phyloP scores from a whole-genome alignment of 1,140 invertebrate genomes.

The Samia ricini region DNA sequence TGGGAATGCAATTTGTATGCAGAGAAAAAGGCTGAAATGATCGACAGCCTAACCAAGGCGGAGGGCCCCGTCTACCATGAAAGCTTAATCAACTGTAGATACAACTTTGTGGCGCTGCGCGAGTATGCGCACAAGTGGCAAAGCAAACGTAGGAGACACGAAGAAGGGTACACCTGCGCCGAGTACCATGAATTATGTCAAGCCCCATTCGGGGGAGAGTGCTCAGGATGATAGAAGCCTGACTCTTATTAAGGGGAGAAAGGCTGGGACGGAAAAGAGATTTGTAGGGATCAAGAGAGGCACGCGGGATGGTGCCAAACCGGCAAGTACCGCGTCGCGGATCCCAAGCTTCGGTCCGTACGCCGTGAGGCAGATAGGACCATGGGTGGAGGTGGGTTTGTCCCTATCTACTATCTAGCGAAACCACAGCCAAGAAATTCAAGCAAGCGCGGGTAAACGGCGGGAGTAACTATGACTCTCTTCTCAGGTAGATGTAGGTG shows the following conservation, averaged over 20 bases:
- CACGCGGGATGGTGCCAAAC: not conserved
- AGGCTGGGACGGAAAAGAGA: not conserved
- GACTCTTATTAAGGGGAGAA: not conserved
- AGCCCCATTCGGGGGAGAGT: constrained; percentile 4
- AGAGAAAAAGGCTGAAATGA: constrained; percentile 4
- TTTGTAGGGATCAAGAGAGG: constrained; percentile 4
- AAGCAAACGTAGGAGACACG: not conserved
- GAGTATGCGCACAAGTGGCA: not conserved
- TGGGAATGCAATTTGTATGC: constrained; percentile 15
- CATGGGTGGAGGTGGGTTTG: constrained; percentile 17
- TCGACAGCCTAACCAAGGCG: not conserved
- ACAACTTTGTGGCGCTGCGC: not conserved
- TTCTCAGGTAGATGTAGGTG: no score
- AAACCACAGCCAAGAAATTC: constrained; percentile 77
- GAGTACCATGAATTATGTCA: not conserved
- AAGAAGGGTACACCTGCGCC: not conserved
- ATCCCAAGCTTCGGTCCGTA: constrained; percentile 3
- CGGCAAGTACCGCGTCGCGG: no score
- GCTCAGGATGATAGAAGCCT: no score
- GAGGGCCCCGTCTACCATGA: not conserved
- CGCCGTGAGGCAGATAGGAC: constrained; percentile 3
- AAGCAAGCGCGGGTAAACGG: constrained; percentile 87
- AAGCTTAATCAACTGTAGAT: not conserved
- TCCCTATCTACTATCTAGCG: constrained; percentile 47
- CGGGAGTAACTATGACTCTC: constrained; percentile 89